Percentiles rank a stretch among this genome's conserved stretches.
phyloP scores from a whole-genome alignment of 2,113 vertebrate genomes.

The Toxotes chatareus region DNA sequence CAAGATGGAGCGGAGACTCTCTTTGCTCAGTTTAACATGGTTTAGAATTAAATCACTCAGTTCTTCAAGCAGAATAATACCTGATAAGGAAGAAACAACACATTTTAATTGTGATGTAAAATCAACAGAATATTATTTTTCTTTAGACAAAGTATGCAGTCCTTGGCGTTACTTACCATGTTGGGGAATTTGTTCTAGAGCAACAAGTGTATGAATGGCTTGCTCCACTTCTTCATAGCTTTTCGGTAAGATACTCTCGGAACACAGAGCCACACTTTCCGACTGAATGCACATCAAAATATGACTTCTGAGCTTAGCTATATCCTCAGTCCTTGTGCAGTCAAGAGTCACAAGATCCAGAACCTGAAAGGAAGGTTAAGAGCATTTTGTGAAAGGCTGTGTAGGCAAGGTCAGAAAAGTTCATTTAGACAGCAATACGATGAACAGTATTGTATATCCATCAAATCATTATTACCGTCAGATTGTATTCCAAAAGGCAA shows the following conservation, averaged over 20 bases:
- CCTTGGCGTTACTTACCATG: constrained; percentile 19
- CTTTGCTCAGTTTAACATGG: constrained; percentile 27
- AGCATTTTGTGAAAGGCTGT: not conserved
- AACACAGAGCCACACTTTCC: constrained; percentile 1
- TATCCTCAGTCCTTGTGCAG: constrained; percentile 35
- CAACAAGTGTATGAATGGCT: constrained; percentile 24
- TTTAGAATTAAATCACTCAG: constrained; percentile 32
- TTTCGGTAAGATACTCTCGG: constrained; percentile 40
- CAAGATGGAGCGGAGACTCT: constrained; percentile 28
- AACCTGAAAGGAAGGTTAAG: constrained; percentile 17
- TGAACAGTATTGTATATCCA: too few species aligned
- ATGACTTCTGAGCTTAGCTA: constrained; percentile 20
- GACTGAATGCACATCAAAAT: constrained; percentile 34
- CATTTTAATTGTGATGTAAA: not conserved
- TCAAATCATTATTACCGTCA: constrained; percentile 21
- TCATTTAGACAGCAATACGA: too few species aligned
- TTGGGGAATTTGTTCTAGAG: constrained; percentile 22
- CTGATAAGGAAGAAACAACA: not conserved
- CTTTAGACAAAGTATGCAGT: too few species aligned
- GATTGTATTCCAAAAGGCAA: constrained; percentile 38
- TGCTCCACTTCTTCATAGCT: constrained; percentile 38
- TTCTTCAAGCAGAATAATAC: constrained; percentile 35
- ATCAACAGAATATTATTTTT: too few species aligned
- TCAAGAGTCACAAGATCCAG: constrained; percentile 41
- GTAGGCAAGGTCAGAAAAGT: not conserved